Conservation (phyloP, 2,888 invertebrate species). For the Omphaloscelis lunosa region DNA sequence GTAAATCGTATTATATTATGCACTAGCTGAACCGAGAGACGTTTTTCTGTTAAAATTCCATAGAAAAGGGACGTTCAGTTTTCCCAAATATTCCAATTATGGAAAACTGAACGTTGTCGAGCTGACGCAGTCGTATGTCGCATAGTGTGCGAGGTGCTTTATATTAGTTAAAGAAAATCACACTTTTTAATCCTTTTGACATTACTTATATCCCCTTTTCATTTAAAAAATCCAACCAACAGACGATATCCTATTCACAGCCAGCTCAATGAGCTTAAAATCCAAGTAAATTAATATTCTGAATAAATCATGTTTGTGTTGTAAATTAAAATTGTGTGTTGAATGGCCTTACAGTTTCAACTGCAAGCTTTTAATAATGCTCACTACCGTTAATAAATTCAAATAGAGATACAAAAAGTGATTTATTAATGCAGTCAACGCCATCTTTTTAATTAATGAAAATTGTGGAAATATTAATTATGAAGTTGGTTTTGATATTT, state of each 20-base stretch:
- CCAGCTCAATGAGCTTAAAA: conserved; percentile 11
- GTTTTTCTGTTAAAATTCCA: too few species aligned
- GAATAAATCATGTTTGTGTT: conserved; percentile 30
- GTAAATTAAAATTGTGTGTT: conserved; percentile 48
- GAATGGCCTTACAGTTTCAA: conserved; percentile 24
- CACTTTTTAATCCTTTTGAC: background rate
- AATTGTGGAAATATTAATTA: conserved; percentile 27
- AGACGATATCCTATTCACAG: background rate
- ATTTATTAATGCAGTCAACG: conserved; percentile 50
- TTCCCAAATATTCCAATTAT: too few species aligned
- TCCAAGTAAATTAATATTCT: conserved; percentile 31
- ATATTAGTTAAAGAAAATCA: background rate
- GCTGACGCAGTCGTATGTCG: background rate
- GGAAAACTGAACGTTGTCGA: background rate
- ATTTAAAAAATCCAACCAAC: background rate
- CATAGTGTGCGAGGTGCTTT: background rate
- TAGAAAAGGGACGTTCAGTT: too few species aligned
- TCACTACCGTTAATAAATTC: conserved; percentile 30
- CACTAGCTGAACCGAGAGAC: too few species aligned
- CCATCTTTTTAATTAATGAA: conserved; percentile 55
- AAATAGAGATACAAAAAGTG: conserved; percentile 31
- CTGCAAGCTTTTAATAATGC: conserved; percentile 42
- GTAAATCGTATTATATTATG: background rate
- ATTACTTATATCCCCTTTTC: background rate
- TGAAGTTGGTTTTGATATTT: conserved; percentile 6